These are phyloP conservation scores for Danaus melanippus DNA, from an alignment of 1,140 invertebrate genomes.

Conservation along the genomic window DNA sequence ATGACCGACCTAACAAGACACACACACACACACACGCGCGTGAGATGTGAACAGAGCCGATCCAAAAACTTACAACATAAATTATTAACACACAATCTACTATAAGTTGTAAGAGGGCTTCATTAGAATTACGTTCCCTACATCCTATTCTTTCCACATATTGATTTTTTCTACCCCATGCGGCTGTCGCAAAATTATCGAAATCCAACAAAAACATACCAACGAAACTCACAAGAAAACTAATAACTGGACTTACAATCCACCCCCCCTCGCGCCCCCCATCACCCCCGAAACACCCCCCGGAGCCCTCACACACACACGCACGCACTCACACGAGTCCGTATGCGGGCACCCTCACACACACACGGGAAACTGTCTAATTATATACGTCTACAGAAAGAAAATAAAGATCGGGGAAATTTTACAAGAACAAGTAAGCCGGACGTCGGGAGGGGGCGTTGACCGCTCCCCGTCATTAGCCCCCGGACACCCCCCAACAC, in stretches of 20 bases:
- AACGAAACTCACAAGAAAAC: conserved; percentile 65
- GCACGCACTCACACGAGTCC: conserved; percentile 7
- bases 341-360: conserved; percentile 20
- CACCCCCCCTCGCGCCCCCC: conserved; percentile 29
- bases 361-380: conserved; percentile 45
- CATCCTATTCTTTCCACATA: conserved; percentile 28
- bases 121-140: conserved; percentile 21
- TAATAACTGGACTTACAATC: conserved; percentile 61
- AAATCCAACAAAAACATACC: conserved; percentile 69
- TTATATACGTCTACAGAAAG: conserved; percentile 67
- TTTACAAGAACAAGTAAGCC: conserved; percentile 67
- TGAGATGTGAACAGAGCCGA: no score
- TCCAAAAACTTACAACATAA: no score
- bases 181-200: conserved; percentile 65
- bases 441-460: conserved; percentile 51
- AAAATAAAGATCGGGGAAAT: conserved; percentile 71
- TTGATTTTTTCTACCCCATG: conserved; percentile 51
- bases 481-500: conserved; percentile 15
- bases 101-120: conserved; percentile 4
- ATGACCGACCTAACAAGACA: no score
- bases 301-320: not conserved
- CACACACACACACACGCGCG: no score
- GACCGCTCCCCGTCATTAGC: conserved; percentile 65
- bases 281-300: conserved; percentile 26
- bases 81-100: no score